A percentile compares a stretch with the other conserved stretches of the same genome.
These are phyloP conservation scores for Pterois miles DNA, from an alignment of 2,797 vertebrate genomes.

Conservation along the genomic window DNA sequence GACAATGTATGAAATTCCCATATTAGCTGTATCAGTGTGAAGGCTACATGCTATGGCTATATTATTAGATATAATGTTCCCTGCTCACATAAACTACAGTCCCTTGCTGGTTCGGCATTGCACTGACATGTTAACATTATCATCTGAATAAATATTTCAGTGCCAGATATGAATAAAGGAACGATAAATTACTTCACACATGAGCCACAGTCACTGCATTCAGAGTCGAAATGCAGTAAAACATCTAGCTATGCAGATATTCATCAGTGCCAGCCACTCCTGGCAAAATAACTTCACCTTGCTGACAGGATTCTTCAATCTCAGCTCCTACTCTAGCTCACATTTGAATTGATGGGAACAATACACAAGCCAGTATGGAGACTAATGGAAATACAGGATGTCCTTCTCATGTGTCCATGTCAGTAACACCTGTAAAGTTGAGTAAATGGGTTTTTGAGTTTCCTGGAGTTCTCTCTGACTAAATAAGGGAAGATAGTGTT, in stretches of 20 bases:
- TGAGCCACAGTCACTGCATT: conserved; percentile 1
- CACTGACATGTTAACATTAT: conserved; percentile 31
- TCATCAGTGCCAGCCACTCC: conserved; percentile 6
- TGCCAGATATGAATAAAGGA: conserved; percentile 15
- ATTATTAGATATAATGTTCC: not conserved
- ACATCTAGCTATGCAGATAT: not conserved
- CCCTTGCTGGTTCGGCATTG: conserved; percentile 26
- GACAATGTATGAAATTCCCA: not conserved
- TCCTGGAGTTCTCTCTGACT: conserved; percentile 63
- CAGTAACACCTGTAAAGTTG: conserved; percentile 66
- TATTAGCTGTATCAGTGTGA: conserved; percentile 3
- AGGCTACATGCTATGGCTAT: too few species aligned
- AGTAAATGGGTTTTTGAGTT: conserved; percentile 63
- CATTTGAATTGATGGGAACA: conserved; percentile 5
- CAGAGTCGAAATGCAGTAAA: not conserved
- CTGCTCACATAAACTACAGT: conserved; percentile 2
- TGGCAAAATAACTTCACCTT: conserved; percentile 14
- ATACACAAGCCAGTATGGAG: conserved; percentile 15
- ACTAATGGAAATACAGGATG: conserved; percentile 39
- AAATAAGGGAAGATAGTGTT: conserved; percentile 72
- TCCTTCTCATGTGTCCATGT: conserved; percentile 40
- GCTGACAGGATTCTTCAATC: conserved; percentile 6
- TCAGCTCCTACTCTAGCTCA: conserved; percentile 10
- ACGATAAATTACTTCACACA: not conserved
- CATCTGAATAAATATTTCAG: conserved; percentile 35